Evolutionary conservation across 2,797 vertebrate genomes (phyloP).

Genomic region (Acridotheres tristis): DNA sequence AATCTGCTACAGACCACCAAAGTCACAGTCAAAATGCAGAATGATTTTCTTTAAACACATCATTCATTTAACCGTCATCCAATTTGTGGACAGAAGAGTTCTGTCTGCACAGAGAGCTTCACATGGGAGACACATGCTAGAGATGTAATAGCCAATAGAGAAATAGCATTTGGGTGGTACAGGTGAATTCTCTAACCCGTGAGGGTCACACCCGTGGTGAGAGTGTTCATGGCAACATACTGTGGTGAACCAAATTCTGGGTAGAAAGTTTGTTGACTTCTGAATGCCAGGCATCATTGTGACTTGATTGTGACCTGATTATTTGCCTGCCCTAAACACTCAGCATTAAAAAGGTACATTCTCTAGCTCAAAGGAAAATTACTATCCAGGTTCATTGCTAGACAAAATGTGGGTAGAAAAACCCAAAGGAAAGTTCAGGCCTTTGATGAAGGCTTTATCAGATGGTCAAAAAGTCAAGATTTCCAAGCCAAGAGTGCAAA

Average conservation of each 20-base stretch:
- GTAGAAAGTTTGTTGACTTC: background rate
- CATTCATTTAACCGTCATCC: background rate
- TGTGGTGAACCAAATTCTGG: background rate
- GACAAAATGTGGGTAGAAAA: background rate
- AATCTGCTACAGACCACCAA: background rate
- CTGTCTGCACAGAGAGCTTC: background rate
- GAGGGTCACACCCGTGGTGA: background rate
- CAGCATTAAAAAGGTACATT: background rate
- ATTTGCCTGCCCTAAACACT: background rate
- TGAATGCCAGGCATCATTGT: background rate
- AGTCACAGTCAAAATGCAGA: background rate
- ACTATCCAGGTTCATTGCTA: background rate
- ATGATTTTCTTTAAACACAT: background rate
- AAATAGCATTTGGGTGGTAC: background rate
- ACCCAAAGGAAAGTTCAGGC: background rate
- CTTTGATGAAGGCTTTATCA: background rate
- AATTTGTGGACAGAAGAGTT: background rate
- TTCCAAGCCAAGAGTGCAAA: background rate
- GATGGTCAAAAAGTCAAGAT: background rate
- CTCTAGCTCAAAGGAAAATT: background rate
- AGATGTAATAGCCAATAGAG: background rate
- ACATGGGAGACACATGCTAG: background rate
- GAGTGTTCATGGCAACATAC: background rate
- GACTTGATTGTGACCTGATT: background rate
- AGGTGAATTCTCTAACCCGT: background rate